These are phyloP conservation scores for Paramuricea clavata DNA, from an alignment of 92 coral and sea anemone genomes.

Conservation along the genomic window DNA sequence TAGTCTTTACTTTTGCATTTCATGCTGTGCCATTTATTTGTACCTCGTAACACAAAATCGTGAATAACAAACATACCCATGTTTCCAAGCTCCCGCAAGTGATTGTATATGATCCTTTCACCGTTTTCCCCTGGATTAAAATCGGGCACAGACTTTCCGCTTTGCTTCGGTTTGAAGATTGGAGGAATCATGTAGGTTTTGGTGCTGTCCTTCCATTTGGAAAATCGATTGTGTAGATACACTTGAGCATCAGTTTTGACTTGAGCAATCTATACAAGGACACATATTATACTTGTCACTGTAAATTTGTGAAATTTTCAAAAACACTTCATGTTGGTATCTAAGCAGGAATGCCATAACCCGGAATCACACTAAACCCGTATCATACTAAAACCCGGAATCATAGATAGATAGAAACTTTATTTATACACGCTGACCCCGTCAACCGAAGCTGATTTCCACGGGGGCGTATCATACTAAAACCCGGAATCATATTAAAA, in stretches of 20 bases:
- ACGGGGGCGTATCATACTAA: no score
- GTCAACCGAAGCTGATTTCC: no score
- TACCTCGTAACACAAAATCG: slow-evolving; percentile 38
- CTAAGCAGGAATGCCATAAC: no score
- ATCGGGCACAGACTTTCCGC: slow-evolving; percentile 21
- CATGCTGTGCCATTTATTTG: slow-evolving; percentile 30
- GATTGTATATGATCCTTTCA: slow-evolving; percentile 45
- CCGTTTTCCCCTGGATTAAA: slow-evolving; percentile 44
- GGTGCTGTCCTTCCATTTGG: slow-evolving; percentile 49
- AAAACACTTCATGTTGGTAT: no score
- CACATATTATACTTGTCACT: no score
- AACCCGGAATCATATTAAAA: no score
- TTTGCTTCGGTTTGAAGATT: slow-evolving; percentile 27
- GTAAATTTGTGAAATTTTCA: no score
- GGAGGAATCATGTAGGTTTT: slow-evolving; percentile 65
- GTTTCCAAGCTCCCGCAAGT: slow-evolving; percentile 36
- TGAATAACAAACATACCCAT: slow-evolving; percentile 61
- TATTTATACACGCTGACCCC: no score
- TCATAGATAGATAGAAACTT: no score
- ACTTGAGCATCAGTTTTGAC: neutral
- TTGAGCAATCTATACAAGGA: neutral
- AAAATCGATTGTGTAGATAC: slow-evolving; percentile 61
- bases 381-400: no score
- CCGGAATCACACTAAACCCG: no score
- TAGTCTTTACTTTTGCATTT: slow-evolving; percentile 11